Evolutionary conservation across 2,113 vertebrate genomes (phyloP), one percentile per base, ranked within the genome.

Genomic region (Alligator sinensis): DNA sequence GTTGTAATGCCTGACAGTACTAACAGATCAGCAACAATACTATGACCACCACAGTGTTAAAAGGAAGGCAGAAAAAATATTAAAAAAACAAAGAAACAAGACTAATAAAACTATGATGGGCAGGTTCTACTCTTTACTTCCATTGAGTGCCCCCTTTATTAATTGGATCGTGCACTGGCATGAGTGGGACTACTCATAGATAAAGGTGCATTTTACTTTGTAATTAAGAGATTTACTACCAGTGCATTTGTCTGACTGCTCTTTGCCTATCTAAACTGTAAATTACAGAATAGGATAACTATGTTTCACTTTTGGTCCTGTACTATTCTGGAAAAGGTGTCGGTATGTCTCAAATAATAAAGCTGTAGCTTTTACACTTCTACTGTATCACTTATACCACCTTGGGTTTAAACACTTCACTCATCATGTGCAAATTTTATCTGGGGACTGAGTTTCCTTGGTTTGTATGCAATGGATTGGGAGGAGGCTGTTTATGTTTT

Each of bases 401-500:
- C 87, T 94, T 95, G 88, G 38, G 92, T 95, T 96, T 95, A 90
- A 89, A 88, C 82, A 68, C 68, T 81, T 87, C 76, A 93, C 94
- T 95, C 72, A 93, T 96, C 87, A 93, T 55, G 87, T 93, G 87
- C 87, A 92, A 96, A 95, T 95, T 94, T 96, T 94, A 92, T 90
- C 93, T 91, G 96, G 88, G 81, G 91, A 92, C 91, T 9, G 54
- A 24, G 4, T 95, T 96, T 95, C 95, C 92, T 96, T 95, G 94
- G 96, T 95, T 92, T 91, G 85, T 84, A 93, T 91, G 85, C 82
- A 92, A 91, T 96, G 86, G 93, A 93, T 89, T 83, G 88, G 75
- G 89, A 96, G 93, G 92, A 95, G 96, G 95, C 93, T 93, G 91
- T 96, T 95, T 94, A 96, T 95, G 93, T 92, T 94, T 95, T 91